Evolutionary conservation across 1,140 invertebrate genomes (phyloP).

Genomic region (Bursaphelenchus mucronatus): DNA sequence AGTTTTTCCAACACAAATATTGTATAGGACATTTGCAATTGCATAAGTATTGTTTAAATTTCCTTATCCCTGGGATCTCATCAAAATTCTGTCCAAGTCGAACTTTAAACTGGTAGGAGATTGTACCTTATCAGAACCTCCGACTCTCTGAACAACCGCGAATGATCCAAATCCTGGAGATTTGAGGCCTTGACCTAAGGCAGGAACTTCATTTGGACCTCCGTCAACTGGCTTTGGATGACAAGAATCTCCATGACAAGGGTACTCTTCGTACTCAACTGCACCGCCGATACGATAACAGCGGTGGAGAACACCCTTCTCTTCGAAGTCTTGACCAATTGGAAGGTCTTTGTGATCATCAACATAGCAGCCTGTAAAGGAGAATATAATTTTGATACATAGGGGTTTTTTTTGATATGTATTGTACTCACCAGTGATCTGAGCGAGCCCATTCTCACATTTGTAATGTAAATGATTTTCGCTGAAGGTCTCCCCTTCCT

Average conservation of each 20-base stretch:
- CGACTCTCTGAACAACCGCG: constrained; percentile 28
- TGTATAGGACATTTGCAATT: no score
- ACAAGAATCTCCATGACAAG: constrained; percentile 20
- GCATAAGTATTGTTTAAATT: no score
- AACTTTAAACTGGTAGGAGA: constrained; percentile 18
- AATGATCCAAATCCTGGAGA: constrained; percentile 44
- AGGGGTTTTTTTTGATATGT: background rate
- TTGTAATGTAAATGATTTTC: constrained; percentile 48
- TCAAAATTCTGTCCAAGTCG: constrained; percentile 30
- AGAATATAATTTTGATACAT: background rate
- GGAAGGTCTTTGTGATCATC: constrained; percentile 33
- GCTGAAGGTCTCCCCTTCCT: constrained; percentile 45
- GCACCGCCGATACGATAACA: constrained; percentile 39
- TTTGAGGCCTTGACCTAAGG: constrained; percentile 37
- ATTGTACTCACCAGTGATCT: constrained; percentile 34
- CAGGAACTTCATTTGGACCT: constrained; percentile 43
- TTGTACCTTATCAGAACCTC: constrained; percentile 9
- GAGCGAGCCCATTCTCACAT: constrained; percentile 35
- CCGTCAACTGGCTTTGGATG: constrained; percentile 5
- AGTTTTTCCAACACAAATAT: no score
- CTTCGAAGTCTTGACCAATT: constrained; percentile 48
- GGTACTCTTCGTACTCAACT: constrained; percentile 44
- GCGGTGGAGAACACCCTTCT: constrained; percentile 33
- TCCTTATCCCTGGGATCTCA: constrained; percentile 12
- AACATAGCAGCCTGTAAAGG: constrained; percentile 43